These are phyloP conservation scores for Thamnophis sirtalis DNA, from an alignment of 2,113 vertebrate genomes.

Conservation along the genomic window DNA sequence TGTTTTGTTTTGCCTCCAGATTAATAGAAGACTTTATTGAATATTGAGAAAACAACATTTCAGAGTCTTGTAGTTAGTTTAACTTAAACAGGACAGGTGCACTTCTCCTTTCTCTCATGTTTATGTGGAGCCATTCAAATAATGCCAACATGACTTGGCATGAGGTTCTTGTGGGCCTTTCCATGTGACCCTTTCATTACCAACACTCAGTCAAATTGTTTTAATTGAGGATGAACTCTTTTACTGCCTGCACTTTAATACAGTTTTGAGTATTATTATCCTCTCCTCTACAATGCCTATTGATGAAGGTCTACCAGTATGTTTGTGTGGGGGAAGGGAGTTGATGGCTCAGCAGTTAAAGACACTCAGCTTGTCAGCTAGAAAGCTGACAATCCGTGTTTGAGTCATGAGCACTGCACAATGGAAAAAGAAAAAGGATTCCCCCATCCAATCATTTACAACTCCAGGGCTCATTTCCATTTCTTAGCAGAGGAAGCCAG, in stretches of 20 bases:
- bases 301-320: not conserved
- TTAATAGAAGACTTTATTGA: not conserved
- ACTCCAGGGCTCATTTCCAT: not conserved
- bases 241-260: not conserved
- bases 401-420: not conserved
- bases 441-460: not conserved
- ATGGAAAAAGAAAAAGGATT: not conserved
- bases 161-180: not conserved
- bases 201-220: not conserved
- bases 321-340: not conserved
- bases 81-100: not conserved
- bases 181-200: not conserved
- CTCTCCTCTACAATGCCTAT: not conserved
- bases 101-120: not conserved
- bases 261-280: not conserved
- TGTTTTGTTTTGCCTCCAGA: not conserved
- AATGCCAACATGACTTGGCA: not conserved
- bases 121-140: not conserved
- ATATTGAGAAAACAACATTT: not conserved
- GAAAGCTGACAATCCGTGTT: not conserved
- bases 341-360: not conserved
- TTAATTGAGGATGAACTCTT: not conserved
- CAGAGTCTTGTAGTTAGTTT: not conserved
- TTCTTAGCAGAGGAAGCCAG: not conserved
- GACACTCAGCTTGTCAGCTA: not conserved